These are phyloP conservation scores for Paelopatides confundens DNA, from an alignment of 53 echinoderm and acorn worm species.

Conservation along the genomic window DNA sequence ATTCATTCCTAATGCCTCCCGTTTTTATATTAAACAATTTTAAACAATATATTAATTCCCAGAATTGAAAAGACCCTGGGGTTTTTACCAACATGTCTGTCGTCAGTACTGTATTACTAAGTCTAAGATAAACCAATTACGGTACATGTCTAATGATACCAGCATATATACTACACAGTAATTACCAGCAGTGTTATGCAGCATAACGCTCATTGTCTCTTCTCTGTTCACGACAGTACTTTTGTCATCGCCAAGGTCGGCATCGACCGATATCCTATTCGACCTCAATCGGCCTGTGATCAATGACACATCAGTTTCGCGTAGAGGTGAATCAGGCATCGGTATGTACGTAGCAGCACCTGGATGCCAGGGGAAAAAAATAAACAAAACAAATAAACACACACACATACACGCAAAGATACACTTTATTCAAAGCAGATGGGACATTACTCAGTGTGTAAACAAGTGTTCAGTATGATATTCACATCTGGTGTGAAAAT, in stretches of 20 bases:
- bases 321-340: constrained; percentile 41
- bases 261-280: constrained; percentile 58
- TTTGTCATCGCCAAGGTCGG: neutral
- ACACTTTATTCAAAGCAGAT: too few relatives aligned
- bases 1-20: too few relatives aligned
- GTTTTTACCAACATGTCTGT: too few relatives aligned
- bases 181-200: constrained; percentile 84
- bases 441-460: too few relatives aligned
- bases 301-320: constrained; percentile 79
- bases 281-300: constrained; percentile 79
- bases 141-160: too few relatives aligned
- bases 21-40: too few relatives aligned
- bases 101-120: too few relatives aligned
- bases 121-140: too few relatives aligned
- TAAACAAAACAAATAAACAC: neutral
- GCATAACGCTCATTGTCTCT: constrained; percentile 61
- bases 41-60: too few relatives aligned
- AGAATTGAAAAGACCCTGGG: too few relatives aligned
- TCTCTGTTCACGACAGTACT: constrained; percentile 77
- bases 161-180: neutral
- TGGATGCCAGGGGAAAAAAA: constrained; percentile 1
- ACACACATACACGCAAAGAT: too few relatives aligned
- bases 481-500: neutral
- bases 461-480: too few relatives aligned
- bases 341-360: constrained; percentile 80